Evolutionary conservation across 2,888 invertebrate genomes (phyloP).

Genomic region (Odiellus spinosus): DNA sequence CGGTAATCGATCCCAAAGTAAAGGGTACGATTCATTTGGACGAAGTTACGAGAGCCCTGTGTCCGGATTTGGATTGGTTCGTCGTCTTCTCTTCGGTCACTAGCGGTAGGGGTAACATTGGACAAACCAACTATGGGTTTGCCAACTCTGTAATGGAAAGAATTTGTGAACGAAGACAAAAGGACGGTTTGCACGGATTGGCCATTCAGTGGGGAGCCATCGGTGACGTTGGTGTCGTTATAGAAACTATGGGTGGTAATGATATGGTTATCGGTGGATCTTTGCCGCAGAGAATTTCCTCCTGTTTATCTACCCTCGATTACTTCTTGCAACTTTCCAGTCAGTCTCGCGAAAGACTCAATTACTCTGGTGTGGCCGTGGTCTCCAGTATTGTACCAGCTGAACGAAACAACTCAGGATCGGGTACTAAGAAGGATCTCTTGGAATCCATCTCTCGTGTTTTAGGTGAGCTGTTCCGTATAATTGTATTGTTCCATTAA

Average conservation of each 20-base stretch:
- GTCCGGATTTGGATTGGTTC: conserved; percentile 70
- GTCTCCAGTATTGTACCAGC: conserved; percentile 75
- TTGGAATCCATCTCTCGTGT: conserved; percentile 72
- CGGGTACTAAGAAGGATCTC: conserved; percentile 35
- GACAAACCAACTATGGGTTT: conserved; percentile 89
- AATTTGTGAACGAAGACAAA: conserved; percentile 67
- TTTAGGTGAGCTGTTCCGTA: conserved; percentile 40
- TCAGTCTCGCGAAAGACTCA: conserved; percentile 52
- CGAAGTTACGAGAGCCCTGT: conserved; percentile 52
- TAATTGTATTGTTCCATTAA: not conserved
- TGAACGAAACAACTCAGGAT: conserved; percentile 51
- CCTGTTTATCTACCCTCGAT: conserved; percentile 77
- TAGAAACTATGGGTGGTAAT: conserved; percentile 72
- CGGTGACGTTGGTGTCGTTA: conserved; percentile 85
- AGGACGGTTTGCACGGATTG: conserved; percentile 63
- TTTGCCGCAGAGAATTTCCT: conserved; percentile 84
- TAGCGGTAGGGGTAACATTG: conserved; percentile 90
- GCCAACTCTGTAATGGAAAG: conserved; percentile 97
- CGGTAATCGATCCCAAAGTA: conserved; percentile 70
- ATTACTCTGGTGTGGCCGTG: conserved; percentile 39
- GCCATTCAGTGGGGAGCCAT: conserved; percentile 99
- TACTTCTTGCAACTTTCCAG: conserved; percentile 75
- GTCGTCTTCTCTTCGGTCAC: conserved; percentile 92
- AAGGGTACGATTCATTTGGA: conserved; percentile 70
- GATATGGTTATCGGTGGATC: conserved; percentile 89